These are phyloP conservation scores for Uromys caudimaculatus DNA, from an alignment of 2,797 vertebrate genomes.

Conservation along the genomic window DNA sequence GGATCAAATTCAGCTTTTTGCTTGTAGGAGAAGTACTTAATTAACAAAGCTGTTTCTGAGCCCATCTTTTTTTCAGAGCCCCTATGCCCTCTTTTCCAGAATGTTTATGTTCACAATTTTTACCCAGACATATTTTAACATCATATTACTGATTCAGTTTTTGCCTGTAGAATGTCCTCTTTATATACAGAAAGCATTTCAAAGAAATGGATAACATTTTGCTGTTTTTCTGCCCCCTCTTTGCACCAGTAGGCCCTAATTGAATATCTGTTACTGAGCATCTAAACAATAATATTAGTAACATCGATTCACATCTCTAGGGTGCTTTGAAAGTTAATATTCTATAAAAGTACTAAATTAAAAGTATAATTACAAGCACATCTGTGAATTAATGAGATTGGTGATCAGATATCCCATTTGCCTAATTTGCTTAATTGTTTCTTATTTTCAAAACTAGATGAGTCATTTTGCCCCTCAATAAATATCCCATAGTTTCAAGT, in stretches of 20 bases:
- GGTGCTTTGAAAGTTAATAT: conserved; percentile 40
- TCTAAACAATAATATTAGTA: conserved; percentile 57
- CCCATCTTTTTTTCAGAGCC: not conserved
- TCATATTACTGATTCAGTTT: not conserved
- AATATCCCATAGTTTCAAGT: conserved; percentile 19
- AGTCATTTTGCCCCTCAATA: not conserved
- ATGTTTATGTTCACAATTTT: not conserved
- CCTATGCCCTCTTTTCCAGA: not conserved
- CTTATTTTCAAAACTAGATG: not conserved
- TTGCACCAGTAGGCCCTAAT: not conserved
- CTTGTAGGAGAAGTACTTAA: not conserved
- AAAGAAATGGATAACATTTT: not conserved
- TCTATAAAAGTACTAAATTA: conserved; percentile 65
- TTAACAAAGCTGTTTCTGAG: not conserved
- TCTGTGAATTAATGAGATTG: conserved; percentile 64
- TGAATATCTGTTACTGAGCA: conserved; percentile 8
- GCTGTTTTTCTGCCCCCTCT: not conserved
- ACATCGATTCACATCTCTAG: not conserved
- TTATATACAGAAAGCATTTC: not conserved
- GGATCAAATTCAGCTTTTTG: not conserved
- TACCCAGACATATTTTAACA: not conserved
- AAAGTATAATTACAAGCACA: conserved; percentile 67
- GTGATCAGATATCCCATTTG: conserved; percentile 41
- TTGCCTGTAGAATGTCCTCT: not conserved
- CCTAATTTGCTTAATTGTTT: conserved; percentile 42